phyloP scores from a whole-genome alignment of 2,113 vertebrate species.

The Ancistrus triradiatus region DNA sequence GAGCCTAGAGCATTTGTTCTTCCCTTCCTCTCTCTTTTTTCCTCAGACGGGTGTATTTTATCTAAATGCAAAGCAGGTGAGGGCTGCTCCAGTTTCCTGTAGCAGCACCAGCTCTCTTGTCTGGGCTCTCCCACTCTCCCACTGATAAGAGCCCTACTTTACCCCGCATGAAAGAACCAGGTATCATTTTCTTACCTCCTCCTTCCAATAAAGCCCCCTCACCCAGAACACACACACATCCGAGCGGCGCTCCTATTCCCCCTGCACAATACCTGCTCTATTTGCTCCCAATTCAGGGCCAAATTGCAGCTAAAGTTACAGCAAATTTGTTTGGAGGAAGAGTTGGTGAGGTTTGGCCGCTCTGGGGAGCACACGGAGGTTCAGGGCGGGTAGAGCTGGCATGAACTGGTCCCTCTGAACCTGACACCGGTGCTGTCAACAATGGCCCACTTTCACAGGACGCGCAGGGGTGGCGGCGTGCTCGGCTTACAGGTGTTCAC shows the following conservation, averaged over 20 bases:
- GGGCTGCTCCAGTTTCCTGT: constrained; percentile 75
- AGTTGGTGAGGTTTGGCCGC: constrained; percentile 85
- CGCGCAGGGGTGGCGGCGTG: constrained; percentile 61
- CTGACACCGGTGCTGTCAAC: constrained; percentile 76
- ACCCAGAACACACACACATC: constrained; percentile 56
- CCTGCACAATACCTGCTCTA: constrained; percentile 85
- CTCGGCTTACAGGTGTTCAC: constrained; percentile 86
- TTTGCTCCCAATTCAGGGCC: constrained; percentile 84
- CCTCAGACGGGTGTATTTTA: constrained; percentile 70
- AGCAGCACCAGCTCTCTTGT: constrained; percentile 75
- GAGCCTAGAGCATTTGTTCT: constrained; percentile 62
- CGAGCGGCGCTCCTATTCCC: constrained; percentile 49
- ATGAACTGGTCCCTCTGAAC: constrained; percentile 77
- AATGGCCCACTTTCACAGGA: constrained; percentile 79
- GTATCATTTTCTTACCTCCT: constrained; percentile 82
- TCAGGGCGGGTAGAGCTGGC: constrained; percentile 68
- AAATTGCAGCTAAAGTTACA: constrained; percentile 99
- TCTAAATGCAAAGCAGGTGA: constrained; percentile 79
- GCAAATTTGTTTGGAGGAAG: constrained; percentile 99
- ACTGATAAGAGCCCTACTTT: constrained; percentile 78
- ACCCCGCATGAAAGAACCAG: constrained; percentile 81
- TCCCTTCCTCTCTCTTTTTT: constrained; percentile 53
- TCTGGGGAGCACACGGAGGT: constrained; percentile 83
- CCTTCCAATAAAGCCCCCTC: constrained; percentile 65
- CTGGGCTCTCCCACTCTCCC: constrained; percentile 71